These are phyloP conservation scores for Brachypterus glaber DNA, from an alignment of 2,888 invertebrate genomes.

Conservation along the genomic window DNA sequence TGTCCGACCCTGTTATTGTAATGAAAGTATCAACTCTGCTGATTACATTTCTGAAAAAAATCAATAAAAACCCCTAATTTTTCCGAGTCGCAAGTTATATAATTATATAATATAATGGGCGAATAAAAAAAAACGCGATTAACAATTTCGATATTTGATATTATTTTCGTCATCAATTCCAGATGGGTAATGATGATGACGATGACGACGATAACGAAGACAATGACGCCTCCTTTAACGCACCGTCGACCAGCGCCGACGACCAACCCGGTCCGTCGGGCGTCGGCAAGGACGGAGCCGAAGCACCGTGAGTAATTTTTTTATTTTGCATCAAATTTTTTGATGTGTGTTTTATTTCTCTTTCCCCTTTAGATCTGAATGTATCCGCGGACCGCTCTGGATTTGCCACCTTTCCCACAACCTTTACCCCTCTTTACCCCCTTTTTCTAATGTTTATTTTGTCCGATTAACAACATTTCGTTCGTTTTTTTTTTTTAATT, in stretches of 20 bases:
- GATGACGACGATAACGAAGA: constrained; percentile 24
- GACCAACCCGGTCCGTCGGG: constrained; percentile 41
- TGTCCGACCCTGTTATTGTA: too few species aligned
- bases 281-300: constrained; percentile 32
- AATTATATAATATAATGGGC: too few species aligned
- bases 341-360: constrained; percentile 13
- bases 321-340: constrained; percentile 18
- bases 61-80: too few species aligned
- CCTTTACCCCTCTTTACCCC: too few species aligned
- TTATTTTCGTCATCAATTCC: too few species aligned
- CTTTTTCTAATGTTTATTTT: constrained; percentile 3
- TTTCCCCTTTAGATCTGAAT: constrained; percentile 20
- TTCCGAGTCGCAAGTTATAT: too few species aligned
- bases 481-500: constrained; percentile 9
- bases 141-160: too few species aligned
- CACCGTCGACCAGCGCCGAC: constrained; percentile 34
- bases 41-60: too few species aligned
- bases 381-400: constrained; percentile 14
- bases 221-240: constrained; percentile 30
- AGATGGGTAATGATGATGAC: constrained; percentile 32
- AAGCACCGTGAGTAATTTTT: constrained; percentile 40
- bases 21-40: too few species aligned
- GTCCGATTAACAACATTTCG: constrained; percentile 7
- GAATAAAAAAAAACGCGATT: too few species aligned
- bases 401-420: constrained; percentile 10